A percentile compares a stretch with the other conserved stretches of the same genome.
These are phyloP conservation scores for Geopemphigus sp. DNA, from an alignment of 1,140 invertebrate species.

Conservation along the genomic window DNA sequence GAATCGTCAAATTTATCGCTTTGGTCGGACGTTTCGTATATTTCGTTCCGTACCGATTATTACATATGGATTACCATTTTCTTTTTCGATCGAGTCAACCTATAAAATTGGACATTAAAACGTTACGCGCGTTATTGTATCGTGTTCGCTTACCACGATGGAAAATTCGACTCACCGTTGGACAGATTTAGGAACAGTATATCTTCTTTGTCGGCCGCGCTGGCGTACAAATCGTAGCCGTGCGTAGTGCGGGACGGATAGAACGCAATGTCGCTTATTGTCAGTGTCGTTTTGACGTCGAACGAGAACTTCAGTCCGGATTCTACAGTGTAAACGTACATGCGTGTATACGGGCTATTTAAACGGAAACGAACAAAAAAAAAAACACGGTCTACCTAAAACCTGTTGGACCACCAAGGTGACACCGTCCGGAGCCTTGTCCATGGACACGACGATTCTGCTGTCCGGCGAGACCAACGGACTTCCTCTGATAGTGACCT, in stretches of 20 bases:
- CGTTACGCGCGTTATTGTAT: too few species aligned
- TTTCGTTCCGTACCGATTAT: too few species aligned
- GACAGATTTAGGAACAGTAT: constrained; percentile 73
- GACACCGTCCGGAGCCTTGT: constrained; percentile 62
- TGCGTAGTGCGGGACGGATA: constrained; percentile 73
- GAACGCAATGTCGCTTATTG: constrained; percentile 75
- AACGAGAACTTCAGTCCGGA: constrained; percentile 69
- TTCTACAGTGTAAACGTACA: constrained; percentile 57
- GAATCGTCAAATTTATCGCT: too few species aligned
- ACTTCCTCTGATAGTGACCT: constrained; percentile 65
- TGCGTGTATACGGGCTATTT: not conserved
- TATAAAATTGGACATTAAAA: too few species aligned
- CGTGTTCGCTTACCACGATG: too few species aligned
- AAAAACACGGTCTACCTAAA: constrained; percentile 60
- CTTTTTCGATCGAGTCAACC: too few species aligned
- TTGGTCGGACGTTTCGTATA: too few species aligned
- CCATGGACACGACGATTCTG: constrained; percentile 68
- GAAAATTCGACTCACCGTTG: constrained; percentile 64
- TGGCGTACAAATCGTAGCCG: constrained; percentile 75
- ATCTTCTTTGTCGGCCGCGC: constrained; percentile 71
- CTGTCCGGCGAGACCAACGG: constrained; percentile 73
- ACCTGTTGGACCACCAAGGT: constrained; percentile 73
- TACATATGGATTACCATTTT: too few species aligned
- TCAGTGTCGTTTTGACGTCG: constrained; percentile 75
- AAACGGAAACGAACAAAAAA: not conserved